Evolutionary conservation across 2,113 vertebrate genomes (phyloP), one percentile per base, ranked within the genome.

Genomic region (Pelodiscus sinensis): DNA sequence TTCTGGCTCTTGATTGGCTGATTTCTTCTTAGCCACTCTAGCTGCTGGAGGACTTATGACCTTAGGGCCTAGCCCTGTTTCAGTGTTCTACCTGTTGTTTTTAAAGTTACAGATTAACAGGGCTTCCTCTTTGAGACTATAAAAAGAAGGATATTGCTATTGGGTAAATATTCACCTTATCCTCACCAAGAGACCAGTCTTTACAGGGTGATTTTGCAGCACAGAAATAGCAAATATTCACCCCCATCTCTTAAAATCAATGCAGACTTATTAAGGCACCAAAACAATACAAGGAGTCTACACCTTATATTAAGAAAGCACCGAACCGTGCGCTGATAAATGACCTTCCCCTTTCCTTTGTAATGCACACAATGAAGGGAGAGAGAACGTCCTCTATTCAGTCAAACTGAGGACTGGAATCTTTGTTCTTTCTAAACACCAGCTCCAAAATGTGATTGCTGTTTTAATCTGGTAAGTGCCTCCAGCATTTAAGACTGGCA

Each of bases 401-500:
- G 93, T 96, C 94, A 96, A 93, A 94, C 84, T 86, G 93, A 54
- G 79, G 35, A 85, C 31, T 4, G 4, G 55, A 95, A 77, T 16
- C 87, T 96, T 93, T 91, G 87, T 93, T 92, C 75, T 87, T 95
- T 94, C 85, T 85, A 95, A 89, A 81, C 82, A 86, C 35, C 29
- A 90, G 80, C 81, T 82, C 2, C 15, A 7, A 96, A 91, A 82
- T 83, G 92, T 73, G 71, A 86, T 95, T 94, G 96, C 85, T 93
- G 60, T 83, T 95, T 95, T 93, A 94, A 96, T 96, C 91, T 95
- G 86, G 82, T 93, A 91, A 92, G 21, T 1, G 81, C 95, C 95
- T 95, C 88, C 89, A 90, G 95, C 89, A 55, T 90, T 94, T 91
- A 44, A 90, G 91, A 86, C 77, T n/a, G 88, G 79, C 58, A 79